phyloP scores from a whole-genome alignment of 2,113 vertebrate genomes.

The Montifringilla adamsi region DNA sequence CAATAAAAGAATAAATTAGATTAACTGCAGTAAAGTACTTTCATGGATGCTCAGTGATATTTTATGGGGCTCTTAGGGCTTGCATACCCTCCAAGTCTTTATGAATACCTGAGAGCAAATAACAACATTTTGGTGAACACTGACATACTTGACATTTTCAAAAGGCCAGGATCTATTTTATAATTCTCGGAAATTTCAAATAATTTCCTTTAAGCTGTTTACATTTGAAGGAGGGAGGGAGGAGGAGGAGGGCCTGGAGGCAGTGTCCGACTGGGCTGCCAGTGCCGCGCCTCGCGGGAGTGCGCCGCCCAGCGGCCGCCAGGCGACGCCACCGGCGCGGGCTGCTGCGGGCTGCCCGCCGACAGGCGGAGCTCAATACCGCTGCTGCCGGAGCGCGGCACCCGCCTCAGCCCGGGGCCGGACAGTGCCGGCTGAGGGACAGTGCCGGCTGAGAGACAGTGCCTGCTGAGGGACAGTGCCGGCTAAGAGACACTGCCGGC shows the following conservation, averaged over 20 bases:
- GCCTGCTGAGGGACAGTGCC: too few relatives aligned
- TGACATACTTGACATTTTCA: constrained; percentile 6
- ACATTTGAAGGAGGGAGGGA: background rate
- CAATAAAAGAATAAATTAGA: background rate
- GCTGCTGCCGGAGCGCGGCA: too few relatives aligned
- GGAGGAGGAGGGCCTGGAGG: background rate
- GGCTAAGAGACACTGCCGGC: too few relatives aligned
- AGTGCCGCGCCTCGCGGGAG: accelerated
- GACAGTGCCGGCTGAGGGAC: background rate
- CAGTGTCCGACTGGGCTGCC: accelerated
- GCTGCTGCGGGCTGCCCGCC: accelerated
- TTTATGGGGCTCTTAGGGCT: constrained; percentile 10
- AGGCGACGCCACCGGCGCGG: background rate
- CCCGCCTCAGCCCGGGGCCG: too few relatives aligned
- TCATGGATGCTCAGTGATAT: background rate
- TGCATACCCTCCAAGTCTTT: background rate
- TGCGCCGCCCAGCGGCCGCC: accelerated
- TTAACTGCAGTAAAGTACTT: background rate
- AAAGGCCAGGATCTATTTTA: background rate
- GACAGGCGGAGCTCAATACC: background rate
- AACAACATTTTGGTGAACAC: background rate
- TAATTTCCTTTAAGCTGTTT: background rate
- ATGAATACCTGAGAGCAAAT: background rate
- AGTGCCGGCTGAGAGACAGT: too few relatives aligned
- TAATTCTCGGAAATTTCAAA: background rate